Conservation (phyloP, 2,888 invertebrate genomes). For the Archaeoteleia sp. region DNA sequence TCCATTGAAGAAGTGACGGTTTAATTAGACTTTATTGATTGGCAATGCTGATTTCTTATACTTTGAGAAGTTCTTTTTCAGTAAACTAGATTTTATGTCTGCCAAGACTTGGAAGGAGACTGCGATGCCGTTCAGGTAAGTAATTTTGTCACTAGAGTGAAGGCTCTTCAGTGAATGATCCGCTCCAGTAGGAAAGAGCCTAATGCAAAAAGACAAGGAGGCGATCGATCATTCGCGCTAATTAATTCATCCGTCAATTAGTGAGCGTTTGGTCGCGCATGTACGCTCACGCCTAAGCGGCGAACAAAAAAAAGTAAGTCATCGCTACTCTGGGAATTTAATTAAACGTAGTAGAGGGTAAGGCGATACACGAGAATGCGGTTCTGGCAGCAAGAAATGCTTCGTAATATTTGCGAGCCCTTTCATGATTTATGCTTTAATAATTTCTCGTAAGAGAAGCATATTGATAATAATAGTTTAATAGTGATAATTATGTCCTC, state of each 20-base stretch:
- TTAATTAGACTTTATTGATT: too few species aligned
- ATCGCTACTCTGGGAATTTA: constrained; percentile 68
- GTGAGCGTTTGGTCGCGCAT: constrained; percentile 54
- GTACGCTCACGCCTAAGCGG: constrained; percentile 55
- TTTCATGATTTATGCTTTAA: constrained; percentile 40
- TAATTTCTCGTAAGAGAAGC: constrained; percentile 29
- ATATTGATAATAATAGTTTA: constrained; percentile 40
- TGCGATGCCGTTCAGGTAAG: constrained; percentile 10
- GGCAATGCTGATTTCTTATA: too few species aligned
- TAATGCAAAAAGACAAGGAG: constrained; percentile 29
- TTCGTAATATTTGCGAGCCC: constrained; percentile 39
- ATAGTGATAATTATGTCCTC: constrained; percentile 34
- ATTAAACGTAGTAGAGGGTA: constrained; percentile 65
- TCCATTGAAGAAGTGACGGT: too few species aligned
- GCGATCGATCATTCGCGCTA: constrained; percentile 69
- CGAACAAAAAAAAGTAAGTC: constrained; percentile 55
- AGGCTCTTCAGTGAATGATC: constrained; percentile 25
- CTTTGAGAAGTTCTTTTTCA: too few species aligned
- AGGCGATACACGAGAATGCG: constrained; percentile 59
- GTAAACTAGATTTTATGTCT: too few species aligned
- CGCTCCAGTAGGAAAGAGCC: constrained; percentile 8
- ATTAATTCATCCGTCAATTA: constrained; percentile 73
- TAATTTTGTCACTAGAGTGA: constrained; percentile 28
- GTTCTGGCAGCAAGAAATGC: constrained; percentile 62
- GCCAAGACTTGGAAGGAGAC: constrained; percentile 5